These are phyloP conservation scores for Glomeris maerens DNA, from an alignment of 1,140 invertebrate species.

Conservation along the genomic window DNA sequence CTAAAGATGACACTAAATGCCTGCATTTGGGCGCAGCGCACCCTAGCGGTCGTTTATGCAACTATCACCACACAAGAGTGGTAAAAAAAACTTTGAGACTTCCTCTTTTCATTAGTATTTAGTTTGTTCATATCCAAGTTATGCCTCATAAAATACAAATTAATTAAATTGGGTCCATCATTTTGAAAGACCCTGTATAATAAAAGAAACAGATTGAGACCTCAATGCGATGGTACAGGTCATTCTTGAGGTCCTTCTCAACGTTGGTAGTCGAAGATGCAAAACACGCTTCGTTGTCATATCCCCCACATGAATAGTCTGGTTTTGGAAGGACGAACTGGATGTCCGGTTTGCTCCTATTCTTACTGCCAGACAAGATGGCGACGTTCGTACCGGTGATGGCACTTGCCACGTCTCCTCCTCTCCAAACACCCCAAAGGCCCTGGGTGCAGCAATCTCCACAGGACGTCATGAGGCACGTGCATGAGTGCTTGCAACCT, in stretches of 20 bases:
- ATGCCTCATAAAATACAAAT: too few relatives aligned
- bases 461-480: neutral
- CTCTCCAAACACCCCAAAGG: neutral
- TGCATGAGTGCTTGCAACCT: neutral
- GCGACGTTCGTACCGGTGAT: too few relatives aligned
- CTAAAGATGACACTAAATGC: too few relatives aligned
- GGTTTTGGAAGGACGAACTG: slow-evolving; percentile 6
- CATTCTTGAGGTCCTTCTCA: slow-evolving; percentile 3
- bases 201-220: too few relatives aligned
- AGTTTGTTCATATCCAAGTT: too few relatives aligned
- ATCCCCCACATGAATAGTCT: neutral
- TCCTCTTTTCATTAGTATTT: too few relatives aligned
- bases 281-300: slow-evolving; percentile 5
- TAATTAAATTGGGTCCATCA: too few relatives aligned
- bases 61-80: too few relatives aligned
- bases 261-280: neutral
- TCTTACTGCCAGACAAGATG: neutral
- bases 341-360: slow-evolving; percentile 9
- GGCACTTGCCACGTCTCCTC: neutral
- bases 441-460: neutral
- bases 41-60: too few relatives aligned
- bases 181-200: too few relatives aligned
- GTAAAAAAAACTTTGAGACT: too few relatives aligned
- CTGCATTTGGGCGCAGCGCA: too few relatives aligned
- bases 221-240: slow-evolving; percentile 14